Evolutionary conservation across 2,888 invertebrate species (phyloP), one percentile per base, ranked within the genome.

Genomic region (Brachycybe producta): DNA sequence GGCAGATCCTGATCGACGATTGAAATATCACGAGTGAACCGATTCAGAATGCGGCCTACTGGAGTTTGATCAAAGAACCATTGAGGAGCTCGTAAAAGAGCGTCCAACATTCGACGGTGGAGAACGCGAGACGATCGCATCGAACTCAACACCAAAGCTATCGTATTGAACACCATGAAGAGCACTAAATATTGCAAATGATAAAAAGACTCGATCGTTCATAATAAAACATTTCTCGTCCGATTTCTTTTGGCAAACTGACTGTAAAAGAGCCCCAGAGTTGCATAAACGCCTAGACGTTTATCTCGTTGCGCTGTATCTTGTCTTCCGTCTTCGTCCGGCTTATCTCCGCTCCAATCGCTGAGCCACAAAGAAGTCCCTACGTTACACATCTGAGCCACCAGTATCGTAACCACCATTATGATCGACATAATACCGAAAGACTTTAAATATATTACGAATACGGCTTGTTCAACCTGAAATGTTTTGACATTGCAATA

Each of bases 361-460:
- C 60, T 60, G 30, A 62, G 56, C 62, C 62, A 62, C 23, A n/a
- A n/a, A n/a, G n/a, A n/a, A n/a, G n/a, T n/a, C n/a, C n/a, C n/a
- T n/a, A n/a, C n/a, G n/a, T n/a, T n/a, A n/a, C n/a, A n/a, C n/a
- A n/a, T n/a, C n/a, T n/a, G n/a, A n/a, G n/a, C n/a, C n/a, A n/a
- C n/a, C n/a, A n/a, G n/a, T n/a, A n/a, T n/a, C n/a, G n/a, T n/a
- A n/a, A n/a, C n/a, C n/a, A n/a, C n/a, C n/a, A n/a, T n/a, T n/a
- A n/a, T n/a, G n/a, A n/a, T n/a, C n/a, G n/a, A n/a, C n/a, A n/a
- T n/a, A 60, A 86, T 67, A 35, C 94, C 90, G 56, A 91, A 82
- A 42, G 86, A 83, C 66, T 76, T 77, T 57, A 91, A 72, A 65
- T 95, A 97, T 66, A 86, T 82, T 59, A 82, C 76, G 70, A 94